Evolutionary conservation across 2,888 invertebrate genomes (phyloP).

Genomic region (Lacanobia wlatinum): DNA sequence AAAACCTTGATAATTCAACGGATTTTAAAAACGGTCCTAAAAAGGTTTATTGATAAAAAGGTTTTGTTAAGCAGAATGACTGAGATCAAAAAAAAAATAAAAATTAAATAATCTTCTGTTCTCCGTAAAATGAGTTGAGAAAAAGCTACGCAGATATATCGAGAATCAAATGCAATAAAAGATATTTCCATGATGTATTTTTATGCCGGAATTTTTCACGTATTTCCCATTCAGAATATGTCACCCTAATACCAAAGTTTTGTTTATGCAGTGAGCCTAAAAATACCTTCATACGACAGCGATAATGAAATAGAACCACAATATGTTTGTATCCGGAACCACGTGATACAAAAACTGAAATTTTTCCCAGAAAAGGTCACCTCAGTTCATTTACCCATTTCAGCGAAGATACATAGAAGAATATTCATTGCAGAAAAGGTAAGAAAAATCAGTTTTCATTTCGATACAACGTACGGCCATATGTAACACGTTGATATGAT

Average conservation of each 20-base stretch:
- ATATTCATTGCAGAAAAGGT: no score
- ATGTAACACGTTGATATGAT: conserved; percentile 50
- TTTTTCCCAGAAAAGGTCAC: conserved; percentile 22
- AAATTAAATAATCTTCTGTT: no score
- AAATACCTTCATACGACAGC: conserved; percentile 2
- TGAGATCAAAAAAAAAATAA: no score
- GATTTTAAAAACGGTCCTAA: no score
- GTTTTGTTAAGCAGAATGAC: no score
- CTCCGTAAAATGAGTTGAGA: no score
- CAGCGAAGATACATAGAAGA: no score
- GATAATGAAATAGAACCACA: conserved; percentile 18
- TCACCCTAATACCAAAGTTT: background rate
- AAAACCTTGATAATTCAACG: conserved; percentile 11
- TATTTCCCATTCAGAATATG: background rate
- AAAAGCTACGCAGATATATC: background rate
- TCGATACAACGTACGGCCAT: conserved; percentile 38
- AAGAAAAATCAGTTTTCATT: conserved; percentile 40
- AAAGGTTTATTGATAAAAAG: no score
- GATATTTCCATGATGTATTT: background rate
- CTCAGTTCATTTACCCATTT: conserved; percentile 50
- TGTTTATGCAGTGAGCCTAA: background rate
- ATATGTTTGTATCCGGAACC: background rate
- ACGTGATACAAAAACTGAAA: background rate
- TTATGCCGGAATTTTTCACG: no score
- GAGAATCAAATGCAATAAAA: background rate